Percentiles rank a stretch among this genome's conserved stretches.
Conservation (phyloP, 2,113 vertebrate genomes). For the Pycnonotus jocosus region DNA sequence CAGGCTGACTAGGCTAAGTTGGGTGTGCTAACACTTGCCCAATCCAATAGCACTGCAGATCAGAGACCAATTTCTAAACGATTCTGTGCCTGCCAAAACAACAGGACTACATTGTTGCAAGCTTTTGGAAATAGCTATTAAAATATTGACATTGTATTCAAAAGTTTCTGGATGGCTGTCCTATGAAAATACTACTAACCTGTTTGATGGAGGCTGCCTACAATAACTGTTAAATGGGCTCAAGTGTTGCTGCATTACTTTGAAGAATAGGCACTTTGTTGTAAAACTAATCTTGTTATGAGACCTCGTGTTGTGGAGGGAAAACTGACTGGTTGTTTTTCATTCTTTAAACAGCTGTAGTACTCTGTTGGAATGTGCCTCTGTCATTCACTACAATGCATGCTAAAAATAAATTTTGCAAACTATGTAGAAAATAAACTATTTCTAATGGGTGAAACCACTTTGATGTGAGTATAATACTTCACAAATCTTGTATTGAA, state of each 20-base stretch:
- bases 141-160: constrained; percentile 31
- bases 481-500: background rate
- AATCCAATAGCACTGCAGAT: background rate
- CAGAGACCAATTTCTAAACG: background rate
- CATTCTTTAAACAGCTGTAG: constrained; percentile 26
- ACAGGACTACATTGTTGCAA: background rate
- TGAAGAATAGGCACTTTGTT: constrained; percentile 39
- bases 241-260: background rate
- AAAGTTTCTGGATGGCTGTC: constrained; percentile 17
- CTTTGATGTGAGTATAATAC: constrained; percentile 43
- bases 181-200: background rate
- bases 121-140: constrained; percentile 24
- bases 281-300: constrained; percentile 10
- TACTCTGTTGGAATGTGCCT: constrained; percentile 47
- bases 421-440: constrained; percentile 40
- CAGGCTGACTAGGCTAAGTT: background rate
- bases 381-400: constrained; percentile 54
- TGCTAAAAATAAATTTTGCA: constrained; percentile 55
- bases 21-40: background rate
- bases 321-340: constrained; percentile 3
- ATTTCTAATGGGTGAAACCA: background rate
- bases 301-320: background rate
- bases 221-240: background rate
- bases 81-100: background rate
- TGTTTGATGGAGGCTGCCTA: constrained; percentile 3